A percentile compares a stretch with the other conserved stretches of the same genome.
Conservation (phyloP, 2,113 vertebrate species). For the Verasper variegatus region DNA sequence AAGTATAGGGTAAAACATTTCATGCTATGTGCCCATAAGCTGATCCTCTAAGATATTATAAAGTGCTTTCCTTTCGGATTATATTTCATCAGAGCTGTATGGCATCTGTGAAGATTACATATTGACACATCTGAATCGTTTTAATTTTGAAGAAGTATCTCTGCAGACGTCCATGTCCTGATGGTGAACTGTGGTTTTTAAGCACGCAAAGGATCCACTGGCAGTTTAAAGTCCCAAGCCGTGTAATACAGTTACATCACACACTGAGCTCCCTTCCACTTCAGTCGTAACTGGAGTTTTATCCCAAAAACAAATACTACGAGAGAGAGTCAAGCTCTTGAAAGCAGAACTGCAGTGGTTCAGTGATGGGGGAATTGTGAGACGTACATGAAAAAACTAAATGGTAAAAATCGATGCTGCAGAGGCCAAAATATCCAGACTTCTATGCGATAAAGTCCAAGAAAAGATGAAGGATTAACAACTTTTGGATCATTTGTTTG, state of each 20-base stretch:
- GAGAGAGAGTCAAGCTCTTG: background rate
- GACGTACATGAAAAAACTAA: background rate
- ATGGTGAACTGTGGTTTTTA: constrained; percentile 35
- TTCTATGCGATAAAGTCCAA: background rate
- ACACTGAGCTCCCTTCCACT: constrained; percentile 23
- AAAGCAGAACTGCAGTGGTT: background rate
- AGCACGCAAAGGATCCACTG: constrained; percentile 11
- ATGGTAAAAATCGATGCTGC: background rate
- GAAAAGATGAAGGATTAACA: background rate
- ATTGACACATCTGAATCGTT: constrained; percentile 2
- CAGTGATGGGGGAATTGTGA: background rate
- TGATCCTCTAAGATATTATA: constrained; percentile 26
- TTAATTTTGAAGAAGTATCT: background rate
- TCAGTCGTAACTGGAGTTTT: constrained; percentile 34
- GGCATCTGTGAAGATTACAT: background rate
- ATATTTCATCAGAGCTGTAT: constrained; percentile 12
- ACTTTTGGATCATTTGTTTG: background rate
- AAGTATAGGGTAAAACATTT: constrained; percentile 8
- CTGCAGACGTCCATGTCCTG: constrained; percentile 26
- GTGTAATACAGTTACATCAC: constrained; percentile 59
- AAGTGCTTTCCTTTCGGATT: constrained; percentile 10
- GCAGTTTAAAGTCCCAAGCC: constrained; percentile 25
- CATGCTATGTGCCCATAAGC: constrained; percentile 2
- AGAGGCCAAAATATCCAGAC: background rate
- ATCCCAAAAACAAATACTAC: background rate